Conservation (phyloP, 1,140 invertebrate species). For the Musca domestica region DNA sequence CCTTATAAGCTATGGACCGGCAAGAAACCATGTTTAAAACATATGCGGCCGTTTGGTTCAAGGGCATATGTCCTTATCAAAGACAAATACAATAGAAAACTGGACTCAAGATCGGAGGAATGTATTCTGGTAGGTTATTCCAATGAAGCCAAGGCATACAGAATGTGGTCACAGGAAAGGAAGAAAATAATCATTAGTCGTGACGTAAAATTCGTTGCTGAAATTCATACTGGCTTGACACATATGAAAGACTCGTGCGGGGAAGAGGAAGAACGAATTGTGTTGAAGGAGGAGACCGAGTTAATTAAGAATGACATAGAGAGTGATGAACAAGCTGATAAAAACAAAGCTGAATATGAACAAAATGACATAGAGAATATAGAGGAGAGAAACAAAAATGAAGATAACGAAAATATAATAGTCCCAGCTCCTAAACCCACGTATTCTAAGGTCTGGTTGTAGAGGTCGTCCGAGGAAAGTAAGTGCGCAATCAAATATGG, state of each 20-base stretch:
- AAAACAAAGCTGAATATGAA: neutral
- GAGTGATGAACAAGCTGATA: neutral
- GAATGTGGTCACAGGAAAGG: constrained; percentile 28
- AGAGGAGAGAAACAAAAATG: neutral
- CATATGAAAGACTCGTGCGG: constrained; percentile 24
- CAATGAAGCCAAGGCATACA: constrained; percentile 17
- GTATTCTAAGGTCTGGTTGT: neutral
- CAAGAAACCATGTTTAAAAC: constrained; percentile 39
- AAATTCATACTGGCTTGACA: neutral
- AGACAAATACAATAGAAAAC: constrained; percentile 23
- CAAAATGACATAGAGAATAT: neutral
- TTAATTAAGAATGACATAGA: neutral
- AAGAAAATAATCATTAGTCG: constrained; percentile 35
- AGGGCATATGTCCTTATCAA: constrained; percentile 33
- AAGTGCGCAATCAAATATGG: neutral
- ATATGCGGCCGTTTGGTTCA: constrained; percentile 45
- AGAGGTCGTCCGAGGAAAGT: constrained; percentile 2
- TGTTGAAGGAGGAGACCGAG: constrained; percentile 30
- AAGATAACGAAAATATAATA: neutral
- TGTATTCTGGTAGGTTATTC: constrained; percentile 24
- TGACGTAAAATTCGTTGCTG: constrained; percentile 23
- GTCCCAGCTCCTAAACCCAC: neutral
- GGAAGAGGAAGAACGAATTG: constrained; percentile 29
- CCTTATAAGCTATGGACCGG: constrained; percentile 46
- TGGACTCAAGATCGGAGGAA: constrained; percentile 14